Base-by-base conservation (phyloP, 2,888 invertebrate genomes). In the Iphiclides podalirius region DNA sequence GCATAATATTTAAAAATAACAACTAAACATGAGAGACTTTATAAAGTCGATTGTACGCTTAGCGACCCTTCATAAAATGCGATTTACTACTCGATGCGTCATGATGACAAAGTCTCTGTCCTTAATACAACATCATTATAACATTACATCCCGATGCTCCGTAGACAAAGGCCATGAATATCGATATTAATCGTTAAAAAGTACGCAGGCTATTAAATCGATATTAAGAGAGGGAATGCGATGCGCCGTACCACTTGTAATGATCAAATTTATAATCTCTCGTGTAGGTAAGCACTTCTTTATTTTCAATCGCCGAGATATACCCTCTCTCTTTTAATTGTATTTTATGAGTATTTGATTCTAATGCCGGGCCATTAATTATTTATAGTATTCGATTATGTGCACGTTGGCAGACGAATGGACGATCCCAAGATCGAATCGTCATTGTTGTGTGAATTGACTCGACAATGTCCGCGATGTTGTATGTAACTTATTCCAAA, bases 281-380 rank as follows among this genome's bases (percentile, higher is more conserved):
- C 78, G 72, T 78, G 85, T 84, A 82, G 85, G 85, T 86, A 85
- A 79, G 64, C 65, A 67, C 59, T 74, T 84, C 76, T 82, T 86
- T 84, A 79, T 86, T 86, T 85, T 84, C 67, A 71, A 76, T 77
- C 79, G 69, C 64, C 67, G 72, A 80, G 74, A 78, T 81, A 75
- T 79, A 74, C 72, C 75, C 75, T 81, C 79, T 83, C 77, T 82
- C 81, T 84, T 86, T 87, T 87, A 86, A 89, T 88, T 89, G 87
- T 89, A 86, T 88, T 89, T 89, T 87, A 87, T 87, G 87, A 84
- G 85, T 83, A 84, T 88, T 87, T 87, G 88, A 89, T 89, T 89
- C 87, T 87, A 87, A 88, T 88, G 77, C 77, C 64, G 73, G 78
- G 70, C 84, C 83, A 87, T 89, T 87, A 86, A 86, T 87, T 85